Evolutionary conservation across 1,140 invertebrate species (phyloP).

Genomic region (Pogonomyrmex californicus): DNA sequence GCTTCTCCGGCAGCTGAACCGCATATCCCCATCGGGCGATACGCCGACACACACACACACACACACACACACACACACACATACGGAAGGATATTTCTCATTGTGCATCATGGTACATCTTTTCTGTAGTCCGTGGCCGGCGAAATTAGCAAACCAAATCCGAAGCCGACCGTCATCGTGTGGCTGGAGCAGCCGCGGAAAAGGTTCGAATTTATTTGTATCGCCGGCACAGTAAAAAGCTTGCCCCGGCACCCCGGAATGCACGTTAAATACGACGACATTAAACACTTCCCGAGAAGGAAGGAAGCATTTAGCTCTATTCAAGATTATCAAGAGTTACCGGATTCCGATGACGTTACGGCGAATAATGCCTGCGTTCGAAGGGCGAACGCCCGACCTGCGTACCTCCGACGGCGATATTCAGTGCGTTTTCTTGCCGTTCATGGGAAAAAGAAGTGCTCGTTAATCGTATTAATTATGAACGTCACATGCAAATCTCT

Average conservation of each 20-base stretch:
- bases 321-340: conserved; percentile 29
- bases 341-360: conserved; percentile 10
- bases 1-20: conserved; percentile 11
- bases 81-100: not conserved
- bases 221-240: conserved; percentile 35
- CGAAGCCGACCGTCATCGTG: conserved; percentile 47
- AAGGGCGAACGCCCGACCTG: not conserved
- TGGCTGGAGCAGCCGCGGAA: conserved; percentile 8
- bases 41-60: not conserved
- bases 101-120: conserved; percentile 26
- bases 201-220: conserved; percentile 54
- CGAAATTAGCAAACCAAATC: conserved; percentile 74
- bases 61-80: not conserved
- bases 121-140: conserved; percentile 33
- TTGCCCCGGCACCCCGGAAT: not conserved
- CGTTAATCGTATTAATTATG: conserved; percentile 54
- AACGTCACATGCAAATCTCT: conserved; percentile 48
- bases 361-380: conserved; percentile 14
- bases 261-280: conserved; percentile 40
- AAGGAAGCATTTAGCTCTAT: conserved; percentile 13
- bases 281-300: conserved; percentile 22
- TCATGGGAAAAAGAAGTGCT: conserved; percentile 10
- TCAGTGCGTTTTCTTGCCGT: conserved; percentile 23
- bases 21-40: conserved; percentile 11
- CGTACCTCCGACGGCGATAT: not conserved